These are phyloP conservation scores for Drosophila nr. perissopoda DNA, from an alignment of 2,888 invertebrate species.

Conservation along the genomic window DNA sequence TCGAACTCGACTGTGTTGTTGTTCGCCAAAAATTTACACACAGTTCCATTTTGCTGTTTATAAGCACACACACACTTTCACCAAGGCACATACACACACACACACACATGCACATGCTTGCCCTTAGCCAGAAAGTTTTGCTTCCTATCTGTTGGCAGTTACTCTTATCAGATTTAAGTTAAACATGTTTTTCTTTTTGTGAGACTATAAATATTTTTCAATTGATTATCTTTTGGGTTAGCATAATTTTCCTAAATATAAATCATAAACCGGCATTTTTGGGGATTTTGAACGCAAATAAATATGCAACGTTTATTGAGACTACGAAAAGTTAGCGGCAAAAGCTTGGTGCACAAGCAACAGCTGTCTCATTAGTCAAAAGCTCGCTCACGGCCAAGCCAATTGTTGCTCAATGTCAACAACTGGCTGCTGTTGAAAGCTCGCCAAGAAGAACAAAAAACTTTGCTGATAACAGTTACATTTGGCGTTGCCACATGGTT, in stretches of 20 bases:
- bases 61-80: constrained; percentile 27
- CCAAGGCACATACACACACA: constrained; percentile 9
- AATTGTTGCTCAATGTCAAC: constrained; percentile 44
- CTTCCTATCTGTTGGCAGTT: constrained; percentile 18
- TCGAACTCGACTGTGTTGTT: constrained; percentile 77
- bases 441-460: constrained; percentile 16
- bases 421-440: constrained; percentile 10
- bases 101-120: neutral
- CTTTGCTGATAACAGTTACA: constrained; percentile 31
- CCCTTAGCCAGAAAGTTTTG: constrained; percentile 48
- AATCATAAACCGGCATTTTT: constrained; percentile 28
- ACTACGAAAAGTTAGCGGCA: constrained; percentile 16
- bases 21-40: constrained; percentile 65
- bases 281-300: neutral
- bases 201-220: neutral
- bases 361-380: constrained; percentile 61
- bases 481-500: constrained; percentile 56
- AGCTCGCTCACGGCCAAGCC: constrained; percentile 37
- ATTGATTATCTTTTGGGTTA: neutral
- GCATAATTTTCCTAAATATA: neutral
- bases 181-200: neutral
- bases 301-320: constrained; percentile 25
- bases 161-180: neutral
- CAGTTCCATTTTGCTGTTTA: constrained; percentile 51
- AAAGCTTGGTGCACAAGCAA: constrained; percentile 64